Evolutionary conservation across 2,888 invertebrate species (phyloP).

Genomic region (Gryllus longicercus): DNA sequence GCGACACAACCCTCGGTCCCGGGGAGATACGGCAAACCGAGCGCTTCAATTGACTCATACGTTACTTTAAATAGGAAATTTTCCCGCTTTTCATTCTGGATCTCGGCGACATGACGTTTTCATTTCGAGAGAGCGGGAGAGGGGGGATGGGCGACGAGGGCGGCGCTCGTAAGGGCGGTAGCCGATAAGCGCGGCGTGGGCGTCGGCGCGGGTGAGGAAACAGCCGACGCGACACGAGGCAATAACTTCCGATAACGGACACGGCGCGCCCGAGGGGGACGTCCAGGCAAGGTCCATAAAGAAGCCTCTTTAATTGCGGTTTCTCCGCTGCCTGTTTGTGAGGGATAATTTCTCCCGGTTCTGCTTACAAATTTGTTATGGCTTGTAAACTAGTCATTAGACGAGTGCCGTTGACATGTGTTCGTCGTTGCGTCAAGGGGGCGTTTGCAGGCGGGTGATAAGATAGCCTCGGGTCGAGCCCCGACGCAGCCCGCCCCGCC

Average conservation of each 20-base stretch:
- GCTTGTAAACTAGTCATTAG: neutral
- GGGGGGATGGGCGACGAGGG: too few relatives aligned
- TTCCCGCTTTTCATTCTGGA: too few relatives aligned
- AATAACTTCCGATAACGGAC: neutral
- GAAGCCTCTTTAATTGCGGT: neutral
- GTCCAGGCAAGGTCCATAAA: neutral
- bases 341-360: slow-evolving; percentile 6
- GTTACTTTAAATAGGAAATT: too few relatives aligned
- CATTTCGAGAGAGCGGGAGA: too few relatives aligned
- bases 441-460: neutral
- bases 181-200: too few relatives aligned
- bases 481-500: neutral
- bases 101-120: too few relatives aligned
- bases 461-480: neutral
- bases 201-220: neutral
- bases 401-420: neutral
- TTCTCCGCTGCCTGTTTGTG: neutral
- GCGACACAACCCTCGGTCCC: too few relatives aligned
- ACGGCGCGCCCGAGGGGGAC: neutral
- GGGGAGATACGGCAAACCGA: too few relatives aligned
- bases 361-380: neutral
- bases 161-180: too few relatives aligned
- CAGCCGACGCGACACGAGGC: neutral
- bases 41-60: too few relatives aligned
- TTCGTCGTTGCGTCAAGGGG: neutral